Evolutionary conservation across 2,113 vertebrate genomes (phyloP), one percentile per base, ranked within the genome.

Genomic region (Centropristis striata): DNA sequence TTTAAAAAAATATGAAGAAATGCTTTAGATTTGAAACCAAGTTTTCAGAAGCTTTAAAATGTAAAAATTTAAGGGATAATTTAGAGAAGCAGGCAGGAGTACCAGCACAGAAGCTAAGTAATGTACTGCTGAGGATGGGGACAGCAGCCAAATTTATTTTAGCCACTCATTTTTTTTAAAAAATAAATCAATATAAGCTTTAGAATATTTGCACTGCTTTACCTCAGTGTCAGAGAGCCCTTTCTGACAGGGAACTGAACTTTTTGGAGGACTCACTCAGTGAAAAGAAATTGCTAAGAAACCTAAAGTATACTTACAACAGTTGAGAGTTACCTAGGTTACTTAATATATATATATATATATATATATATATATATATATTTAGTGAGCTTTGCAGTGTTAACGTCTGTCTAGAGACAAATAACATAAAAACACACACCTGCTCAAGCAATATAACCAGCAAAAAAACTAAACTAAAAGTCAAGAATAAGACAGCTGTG

Each of bases 381-480:
- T 28, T 13, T 9, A 27, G 15, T 44, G 39, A 28, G 23, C 27
- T 13, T 9, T 36, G 15, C 44, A 47, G 23, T 65, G 13, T 42
- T 23, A 36, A 42, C 58, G 41, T 41, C 8, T 27, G 16, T 1
- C 44, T 42, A 10, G 51, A 37, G 15, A 55, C 25, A 32, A 8
- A 71, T 28, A 47, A 77, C 23, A 55, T 51, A 74, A 59, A 75
- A 60, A 25, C 16, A 41, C 36, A 58, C 13, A 16, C 20, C 47
- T 59, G 59, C 23, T 70, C 8, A 39, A 61, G 39, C 54, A 41
- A 21, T 49, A 55, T 36, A 8, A 63, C 66, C 8, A 83, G 69
- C 37, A 70, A 55, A 60, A 50, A 46, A 61, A 39, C 20, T 42
- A 78, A 4, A 74, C 18, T 18, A 68, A 55, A 86, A 59, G 18